These are phyloP conservation scores for Diadumene lineata DNA, from an alignment of 92 coral and sea anemone species.

Conservation along the genomic window DNA sequence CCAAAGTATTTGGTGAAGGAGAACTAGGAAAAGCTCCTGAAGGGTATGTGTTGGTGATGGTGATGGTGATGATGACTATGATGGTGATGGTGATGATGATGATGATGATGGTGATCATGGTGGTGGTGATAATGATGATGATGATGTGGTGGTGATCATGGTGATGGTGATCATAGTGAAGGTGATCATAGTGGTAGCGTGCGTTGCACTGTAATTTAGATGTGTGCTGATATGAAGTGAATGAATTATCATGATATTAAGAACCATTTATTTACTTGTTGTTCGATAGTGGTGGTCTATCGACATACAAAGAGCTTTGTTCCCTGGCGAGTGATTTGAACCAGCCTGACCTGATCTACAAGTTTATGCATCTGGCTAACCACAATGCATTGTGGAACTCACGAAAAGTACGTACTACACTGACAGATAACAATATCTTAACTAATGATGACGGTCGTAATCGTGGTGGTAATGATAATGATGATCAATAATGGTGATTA, in stretches of 20 bases:
- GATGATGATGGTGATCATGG: not conserved
- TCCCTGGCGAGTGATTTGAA: constrained; percentile 96
- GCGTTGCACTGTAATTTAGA: not conserved
- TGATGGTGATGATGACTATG: not conserved
- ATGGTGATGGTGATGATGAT: not conserved
- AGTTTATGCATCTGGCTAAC: constrained; percentile 95
- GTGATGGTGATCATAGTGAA: too few relatives aligned
- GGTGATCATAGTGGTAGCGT: too few relatives aligned
- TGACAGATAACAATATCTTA: too few relatives aligned
- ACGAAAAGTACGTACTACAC: constrained; percentile 56
- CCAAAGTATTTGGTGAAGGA: constrained; percentile 78
- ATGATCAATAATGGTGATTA: too few relatives aligned
- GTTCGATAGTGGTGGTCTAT: constrained; percentile 67
- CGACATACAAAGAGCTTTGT: constrained; percentile 96
- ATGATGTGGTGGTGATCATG: too few relatives aligned
- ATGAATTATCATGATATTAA: too few relatives aligned
- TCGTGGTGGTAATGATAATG: not conserved
- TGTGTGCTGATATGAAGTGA: too few relatives aligned
- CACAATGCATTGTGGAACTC: constrained; percentile 99
- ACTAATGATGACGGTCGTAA: not conserved
- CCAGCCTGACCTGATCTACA: constrained; percentile 96
- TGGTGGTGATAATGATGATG: not conserved
- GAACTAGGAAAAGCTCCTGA: constrained; percentile 76
- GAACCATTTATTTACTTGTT: too few relatives aligned
- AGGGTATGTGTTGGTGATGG: constrained; percentile 48